A percentile compares a stretch with the other conserved stretches of the same genome.
Evolutionary conservation across 2,113 vertebrate genomes (phyloP).

Genomic region (Stegastes partitus): DNA sequence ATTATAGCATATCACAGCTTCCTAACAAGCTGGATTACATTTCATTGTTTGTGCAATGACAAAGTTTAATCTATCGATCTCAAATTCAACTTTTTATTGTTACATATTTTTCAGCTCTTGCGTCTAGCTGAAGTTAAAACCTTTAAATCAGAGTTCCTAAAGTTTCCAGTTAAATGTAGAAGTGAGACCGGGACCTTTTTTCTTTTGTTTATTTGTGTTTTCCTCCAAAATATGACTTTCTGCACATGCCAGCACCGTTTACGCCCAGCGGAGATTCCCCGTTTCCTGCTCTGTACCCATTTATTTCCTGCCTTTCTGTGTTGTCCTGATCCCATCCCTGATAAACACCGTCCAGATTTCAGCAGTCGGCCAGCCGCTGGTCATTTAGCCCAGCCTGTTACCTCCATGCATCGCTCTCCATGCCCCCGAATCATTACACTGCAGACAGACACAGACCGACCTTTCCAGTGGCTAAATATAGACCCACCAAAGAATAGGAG

Average conservation of each 20-base stretch:
- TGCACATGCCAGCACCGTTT: neutral
- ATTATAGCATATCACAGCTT: too few species aligned
- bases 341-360: conserved; percentile 60
- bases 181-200: neutral
- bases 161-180: neutral
- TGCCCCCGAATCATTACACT: conserved; percentile 67
- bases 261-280: conserved; percentile 66
- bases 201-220: conserved; percentile 35
- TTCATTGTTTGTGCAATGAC: too few species aligned
- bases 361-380: conserved; percentile 29
- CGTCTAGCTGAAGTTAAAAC: too few species aligned
- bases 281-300: conserved; percentile 59
- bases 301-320: conserved; percentile 74
- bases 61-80: too few species aligned
- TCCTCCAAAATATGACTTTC: conserved; percentile 12
- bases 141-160: neutral
- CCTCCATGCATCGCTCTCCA: conserved; percentile 35
- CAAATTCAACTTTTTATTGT: too few species aligned
- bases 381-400: conserved; percentile 23
- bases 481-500: conserved; percentile 82
- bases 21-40: too few species aligned
- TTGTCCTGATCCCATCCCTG: conserved; percentile 57
- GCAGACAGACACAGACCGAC: conserved; percentile 79
- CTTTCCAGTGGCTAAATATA: conserved; percentile 84
- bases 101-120: too few species aligned